These are phyloP conservation scores for Tiliqua scincoides DNA, from an alignment of 2,113 vertebrate species.

Conservation along the genomic window DNA sequence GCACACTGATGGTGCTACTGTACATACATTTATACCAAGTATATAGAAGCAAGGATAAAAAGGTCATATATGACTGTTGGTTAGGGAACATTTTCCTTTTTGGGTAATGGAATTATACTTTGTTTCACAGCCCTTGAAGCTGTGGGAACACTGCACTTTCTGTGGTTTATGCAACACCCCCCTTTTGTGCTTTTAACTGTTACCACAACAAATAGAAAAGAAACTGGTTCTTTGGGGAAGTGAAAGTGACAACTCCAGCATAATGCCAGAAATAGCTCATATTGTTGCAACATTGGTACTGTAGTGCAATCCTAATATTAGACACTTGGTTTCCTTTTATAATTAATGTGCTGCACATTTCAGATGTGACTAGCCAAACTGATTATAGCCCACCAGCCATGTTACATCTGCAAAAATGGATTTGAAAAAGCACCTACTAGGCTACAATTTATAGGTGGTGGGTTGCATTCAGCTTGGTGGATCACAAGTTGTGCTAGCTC, in stretches of 20 bases:
- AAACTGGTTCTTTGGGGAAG: not conserved
- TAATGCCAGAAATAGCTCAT: not conserved
- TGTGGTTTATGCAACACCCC: constrained; percentile 8
- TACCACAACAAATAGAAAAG: constrained; percentile 14
- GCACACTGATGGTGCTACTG: no score
- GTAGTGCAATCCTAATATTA: not conserved
- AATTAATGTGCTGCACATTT: not conserved
- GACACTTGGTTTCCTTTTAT: not conserved
- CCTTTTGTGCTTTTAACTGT: constrained; percentile 13
- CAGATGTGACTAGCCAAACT: not conserved
- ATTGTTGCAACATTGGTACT: not conserved
- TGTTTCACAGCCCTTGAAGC: not conserved
- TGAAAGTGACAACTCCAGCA: constrained; percentile 19
- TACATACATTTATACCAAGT: no score
- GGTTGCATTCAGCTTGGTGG: not conserved
- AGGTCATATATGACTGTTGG: no score
- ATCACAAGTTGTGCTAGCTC: not conserved
- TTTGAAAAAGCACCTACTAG: not conserved
- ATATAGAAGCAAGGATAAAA: no score
- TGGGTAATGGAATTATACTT: not conserved
- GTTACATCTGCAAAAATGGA: not conserved
- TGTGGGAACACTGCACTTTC: not conserved
- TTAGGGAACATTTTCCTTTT: no score
- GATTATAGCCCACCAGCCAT: not conserved
- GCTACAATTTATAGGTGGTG: not conserved